Evolutionary conservation across 1,140 invertebrate species (phyloP).

Genomic region (Papilio xuthus): DNA sequence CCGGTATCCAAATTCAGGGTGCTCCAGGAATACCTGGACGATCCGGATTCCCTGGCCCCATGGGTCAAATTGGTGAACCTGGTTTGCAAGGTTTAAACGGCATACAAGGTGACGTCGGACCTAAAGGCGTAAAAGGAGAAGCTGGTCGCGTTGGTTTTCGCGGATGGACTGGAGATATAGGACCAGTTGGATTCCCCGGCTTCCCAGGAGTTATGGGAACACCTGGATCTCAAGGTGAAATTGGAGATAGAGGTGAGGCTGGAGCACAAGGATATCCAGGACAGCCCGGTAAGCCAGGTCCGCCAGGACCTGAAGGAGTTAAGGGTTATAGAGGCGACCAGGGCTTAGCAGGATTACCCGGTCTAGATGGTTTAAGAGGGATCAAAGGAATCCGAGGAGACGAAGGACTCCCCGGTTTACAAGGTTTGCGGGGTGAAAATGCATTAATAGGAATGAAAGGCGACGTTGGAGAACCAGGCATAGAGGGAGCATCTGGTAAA

Average conservation of each 20-base stretch:
- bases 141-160: constrained; percentile 68
- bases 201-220: constrained; percentile 82
- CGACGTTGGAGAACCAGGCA: constrained; percentile 73
- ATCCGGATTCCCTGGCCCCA: constrained; percentile 74
- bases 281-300: constrained; percentile 72
- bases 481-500: constrained; percentile 57
- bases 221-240: constrained; percentile 82
- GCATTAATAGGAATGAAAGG: constrained; percentile 78
- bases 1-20: constrained; percentile 66
- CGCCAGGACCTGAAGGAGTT: constrained; percentile 79
- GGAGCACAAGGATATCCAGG: constrained; percentile 83
- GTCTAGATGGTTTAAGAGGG: constrained; percentile 83
- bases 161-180: constrained; percentile 75
- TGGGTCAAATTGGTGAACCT: constrained; percentile 80
- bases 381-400: constrained; percentile 85
- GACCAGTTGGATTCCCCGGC: constrained; percentile 75
- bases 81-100: constrained; percentile 77
- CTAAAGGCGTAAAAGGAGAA: constrained; percentile 79
- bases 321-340: constrained; percentile 67
- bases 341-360: constrained; percentile 53
- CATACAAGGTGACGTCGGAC: constrained; percentile 73
- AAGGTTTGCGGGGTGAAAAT: constrained; percentile 79
- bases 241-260: constrained; percentile 78
- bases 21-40: constrained; percentile 76
- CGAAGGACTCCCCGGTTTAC: constrained; percentile 52